Evolutionary conservation across 2,888 invertebrate species (phyloP).

Genomic region (Blastobasis lacticolella): DNA sequence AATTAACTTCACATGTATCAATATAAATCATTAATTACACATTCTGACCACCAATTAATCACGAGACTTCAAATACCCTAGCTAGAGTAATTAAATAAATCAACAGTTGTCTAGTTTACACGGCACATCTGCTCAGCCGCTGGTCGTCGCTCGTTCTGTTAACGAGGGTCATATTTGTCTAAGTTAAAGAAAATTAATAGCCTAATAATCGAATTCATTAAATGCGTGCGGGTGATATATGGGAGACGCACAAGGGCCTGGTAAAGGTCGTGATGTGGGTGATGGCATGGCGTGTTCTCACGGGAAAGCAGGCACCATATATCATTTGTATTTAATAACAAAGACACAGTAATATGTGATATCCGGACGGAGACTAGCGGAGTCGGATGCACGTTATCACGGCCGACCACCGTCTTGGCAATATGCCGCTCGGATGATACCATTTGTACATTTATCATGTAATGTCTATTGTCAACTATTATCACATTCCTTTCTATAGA

Average conservation of each 20-base stretch:
- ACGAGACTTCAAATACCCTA: too few species aligned
- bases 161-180: not conserved
- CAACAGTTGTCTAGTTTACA: too few species aligned
- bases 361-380: constrained; percentile 17
- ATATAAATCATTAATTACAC: too few species aligned
- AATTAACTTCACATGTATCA: too few species aligned
- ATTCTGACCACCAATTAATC: too few species aligned
- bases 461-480: too few species aligned
- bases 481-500: too few species aligned
- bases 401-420: not conserved
- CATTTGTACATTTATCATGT: too few species aligned
- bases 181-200: not conserved
- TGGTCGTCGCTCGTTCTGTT: too few species aligned
- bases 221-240: constrained; percentile 2
- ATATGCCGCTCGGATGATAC: too few species aligned
- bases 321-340: constrained; percentile 25
- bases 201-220: constrained; percentile 1
- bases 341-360: constrained; percentile 23
- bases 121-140: too few species aligned
- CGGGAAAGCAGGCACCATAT: constrained; percentile 23
- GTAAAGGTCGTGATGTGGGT: not conserved
- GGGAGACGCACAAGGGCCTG: not conserved
- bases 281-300: constrained; percentile 13
- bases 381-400: constrained; percentile 1
- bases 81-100: too few species aligned